Evolutionary conservation across 1,140 invertebrate genomes (phyloP), one percentile per base, ranked within the genome.

Genomic region (Drosophila orosa): DNA sequence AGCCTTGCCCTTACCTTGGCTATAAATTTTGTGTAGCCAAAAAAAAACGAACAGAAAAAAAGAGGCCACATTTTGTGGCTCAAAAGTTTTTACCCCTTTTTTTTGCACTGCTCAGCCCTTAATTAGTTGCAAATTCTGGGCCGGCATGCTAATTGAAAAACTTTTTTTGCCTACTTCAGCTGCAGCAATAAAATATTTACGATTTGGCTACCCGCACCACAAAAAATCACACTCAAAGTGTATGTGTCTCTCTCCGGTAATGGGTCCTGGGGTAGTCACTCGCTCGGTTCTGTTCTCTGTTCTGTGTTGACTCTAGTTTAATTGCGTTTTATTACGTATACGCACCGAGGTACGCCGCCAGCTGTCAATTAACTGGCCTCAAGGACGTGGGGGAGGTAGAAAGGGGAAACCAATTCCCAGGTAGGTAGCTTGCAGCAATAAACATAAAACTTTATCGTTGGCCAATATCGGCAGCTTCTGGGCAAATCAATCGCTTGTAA

Each of bases 141-240:
- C 56, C 37, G 63, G 25, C 74, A 77, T 76, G 74, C 74, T 72
- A 78, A 78, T 78, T 78, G 75, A 78, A 78, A 78, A 78, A 78
- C 40, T 78, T 78, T 77, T 75, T 35, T 27, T 22, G 33, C 35
- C 44, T 33, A 27, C 31, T 47, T 35, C 50, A 47, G 31, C 29
- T 54, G 19, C 62, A 74, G 50, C 54, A 22, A 75, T 73, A 27
- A 73, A 73, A 52, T 67, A 78, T 78, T 78, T 63, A 78, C 66
- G 35, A 24, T 58, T 54, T 15, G 22, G 52, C 57, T 33, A 8
- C 17, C n/a, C 27, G 50, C 19, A 54, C 50, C 22, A 54, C 54
- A 77, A 78, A 69, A 47, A 47, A 17, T 27, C n/a, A 29, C 24
- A 25, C 8, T 54, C 31, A n/a, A n/a, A 8, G 25, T 33, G 47